Evolutionary conservation across 1,140 invertebrate species (phyloP).

Genomic region (Pseudobourletiella spinata): DNA sequence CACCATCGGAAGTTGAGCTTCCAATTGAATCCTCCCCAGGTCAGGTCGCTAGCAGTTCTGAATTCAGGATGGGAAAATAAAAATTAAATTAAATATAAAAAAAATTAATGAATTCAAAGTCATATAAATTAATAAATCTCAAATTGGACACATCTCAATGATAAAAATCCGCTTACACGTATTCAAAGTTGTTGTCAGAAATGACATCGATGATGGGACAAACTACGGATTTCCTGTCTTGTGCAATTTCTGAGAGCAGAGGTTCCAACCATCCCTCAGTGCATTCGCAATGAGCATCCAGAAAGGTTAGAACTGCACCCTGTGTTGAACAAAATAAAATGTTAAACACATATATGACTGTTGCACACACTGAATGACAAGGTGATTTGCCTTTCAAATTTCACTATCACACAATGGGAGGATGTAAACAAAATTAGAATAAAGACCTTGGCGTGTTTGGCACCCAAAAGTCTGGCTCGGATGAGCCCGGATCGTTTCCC

Average conservation of each 20-base stretch:
- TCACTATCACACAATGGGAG: neutral
- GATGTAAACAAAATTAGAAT: neutral
- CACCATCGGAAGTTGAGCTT: slow-evolving; percentile 95
- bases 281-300: slow-evolving; percentile 94
- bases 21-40: slow-evolving; percentile 96
- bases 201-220: slow-evolving; percentile 99
- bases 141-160: too few relatives aligned
- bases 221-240: slow-evolving; percentile 83
- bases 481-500: slow-evolving; percentile 87
- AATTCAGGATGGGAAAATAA: too few relatives aligned
- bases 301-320: slow-evolving; percentile 89
- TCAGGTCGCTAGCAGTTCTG: slow-evolving; percentile 77
- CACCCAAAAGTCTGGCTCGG: slow-evolving; percentile 80
- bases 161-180: slow-evolving; percentile 53
- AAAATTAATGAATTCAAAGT: too few relatives aligned
- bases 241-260: slow-evolving; percentile 73
- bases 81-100: too few relatives aligned
- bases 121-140: neutral
- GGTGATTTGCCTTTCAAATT: neutral
- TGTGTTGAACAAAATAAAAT: slow-evolving; percentile 12
- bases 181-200: slow-evolving; percentile 94
- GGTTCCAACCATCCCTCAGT: slow-evolving; percentile 93
- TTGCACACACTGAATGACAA: too few relatives aligned
- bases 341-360: too few relatives aligned
- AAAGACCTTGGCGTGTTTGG: slow-evolving; percentile 66